Evolutionary conservation across 2,888 invertebrate species (phyloP), one percentile per base, ranked within the genome.

Genomic region (Abrostola triplasia): DNA sequence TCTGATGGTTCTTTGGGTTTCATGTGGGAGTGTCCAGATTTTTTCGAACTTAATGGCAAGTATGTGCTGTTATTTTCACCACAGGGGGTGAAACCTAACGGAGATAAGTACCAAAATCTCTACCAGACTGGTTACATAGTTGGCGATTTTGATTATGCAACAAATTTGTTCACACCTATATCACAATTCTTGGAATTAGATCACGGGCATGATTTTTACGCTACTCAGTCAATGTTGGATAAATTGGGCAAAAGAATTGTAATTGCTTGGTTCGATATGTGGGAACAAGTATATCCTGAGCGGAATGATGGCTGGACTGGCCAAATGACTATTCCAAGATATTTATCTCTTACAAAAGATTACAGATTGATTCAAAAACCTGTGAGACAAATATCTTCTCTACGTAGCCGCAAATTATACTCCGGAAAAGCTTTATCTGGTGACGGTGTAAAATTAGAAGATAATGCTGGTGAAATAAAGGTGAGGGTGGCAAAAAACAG

Each of bases 1-100:
- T 92, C 94, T 0, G 82, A 91, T 54, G 92, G 91, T 6, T 77
- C 70, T 12, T 83, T 92, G 0, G 92, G 92, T 0, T 92, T 81
- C 50, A 93, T 95, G 93, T 95, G 91, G 90, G 95, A 95, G 76
- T 95, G 95, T 81, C 95, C 95, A 0, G 95, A 95, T 70, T 91
- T 95, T 56, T 95, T 95, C 44, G 88, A 91, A 70, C 64, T 95
- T 0, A 63, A 85, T 35, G 91, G 89, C 0, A 77, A 83, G 56
- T 90, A 81, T 68, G 80, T 95, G 12, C 79, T 95, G 0, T 67
- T 95, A 5, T 88, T 95, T 59, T 95, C 93, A 6, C 92, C 94
- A 0, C 93, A 94, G 88, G 93, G 94, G 1, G 64, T 94, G 0
- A 5, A 77, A 55, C 67, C 90, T 0, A 73, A 88, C 47, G 94